phyloP scores from a whole-genome alignment of 2,888 invertebrate genomes.

The Ectemnius cavifrons region DNA sequence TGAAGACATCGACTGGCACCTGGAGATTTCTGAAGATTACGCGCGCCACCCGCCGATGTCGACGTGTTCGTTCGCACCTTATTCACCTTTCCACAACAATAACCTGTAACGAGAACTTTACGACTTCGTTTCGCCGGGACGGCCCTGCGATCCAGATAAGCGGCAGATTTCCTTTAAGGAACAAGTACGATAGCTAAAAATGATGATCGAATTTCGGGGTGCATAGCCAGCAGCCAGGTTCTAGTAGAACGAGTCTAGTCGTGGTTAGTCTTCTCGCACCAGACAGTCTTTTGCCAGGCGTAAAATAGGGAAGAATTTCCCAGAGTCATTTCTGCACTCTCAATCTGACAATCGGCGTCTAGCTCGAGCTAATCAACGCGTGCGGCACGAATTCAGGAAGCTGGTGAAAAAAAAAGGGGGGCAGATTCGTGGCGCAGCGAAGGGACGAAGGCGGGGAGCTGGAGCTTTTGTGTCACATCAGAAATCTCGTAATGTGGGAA shows the following conservation, averaged over 20 bases:
- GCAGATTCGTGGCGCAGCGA: background rate
- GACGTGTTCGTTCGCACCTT: conserved; percentile 56
- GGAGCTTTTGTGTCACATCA: conserved; percentile 55
- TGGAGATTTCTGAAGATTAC: conserved; percentile 56
- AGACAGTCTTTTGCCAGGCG: background rate
- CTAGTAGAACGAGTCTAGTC: no score
- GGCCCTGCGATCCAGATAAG: conserved; percentile 23
- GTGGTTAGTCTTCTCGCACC: background rate
- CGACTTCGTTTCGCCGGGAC: conserved; percentile 37
- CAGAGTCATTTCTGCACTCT: no score
- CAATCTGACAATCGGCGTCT: conserved; percentile 25
- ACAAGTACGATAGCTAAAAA: background rate
- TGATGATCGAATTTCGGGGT: background rate
- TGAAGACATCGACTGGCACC: conserved; percentile 59
- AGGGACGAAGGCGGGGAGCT: conserved; percentile 20
- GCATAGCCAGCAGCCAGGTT: background rate
- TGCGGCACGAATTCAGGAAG: background rate
- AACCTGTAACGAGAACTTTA: conserved; percentile 61
- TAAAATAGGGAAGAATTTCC: background rate
- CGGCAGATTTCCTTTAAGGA: background rate
- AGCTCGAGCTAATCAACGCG: conserved; percentile 34
- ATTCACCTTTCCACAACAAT: conserved; percentile 58
- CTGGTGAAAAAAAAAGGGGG: background rate
- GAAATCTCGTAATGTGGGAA: conserved; percentile 61
- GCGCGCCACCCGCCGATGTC: conserved; percentile 52